Conservation (phyloP, 64 coral and sea anemone species). For the Catalaphyllia jardinei region DNA sequence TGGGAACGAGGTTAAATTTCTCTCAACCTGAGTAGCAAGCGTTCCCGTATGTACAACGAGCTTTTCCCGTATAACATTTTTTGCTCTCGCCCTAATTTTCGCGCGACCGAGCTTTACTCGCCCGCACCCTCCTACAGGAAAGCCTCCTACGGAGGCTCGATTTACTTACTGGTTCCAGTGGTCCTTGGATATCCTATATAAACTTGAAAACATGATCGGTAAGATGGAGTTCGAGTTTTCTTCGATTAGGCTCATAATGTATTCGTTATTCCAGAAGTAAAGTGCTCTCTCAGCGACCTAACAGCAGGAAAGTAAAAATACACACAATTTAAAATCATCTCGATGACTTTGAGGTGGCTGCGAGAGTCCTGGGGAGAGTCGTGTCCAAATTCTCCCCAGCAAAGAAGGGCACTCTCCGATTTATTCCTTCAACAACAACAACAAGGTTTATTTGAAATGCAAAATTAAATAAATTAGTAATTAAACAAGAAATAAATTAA, state of each 20-base stretch:
- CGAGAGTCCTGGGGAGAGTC: neutral
- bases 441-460: no score
- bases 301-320: neutral
- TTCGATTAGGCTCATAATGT: conserved; percentile 99
- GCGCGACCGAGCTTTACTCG: no score
- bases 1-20: no score
- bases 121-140: neutral
- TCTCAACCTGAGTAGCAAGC: no score
- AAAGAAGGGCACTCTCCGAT: no score
- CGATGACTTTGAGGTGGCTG: neutral
- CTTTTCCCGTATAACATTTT: no score
- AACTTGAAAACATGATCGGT: conserved; percentile 98
- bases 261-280: conserved; percentile 99
- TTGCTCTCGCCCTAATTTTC: no score
- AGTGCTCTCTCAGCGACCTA: conserved; percentile 96
- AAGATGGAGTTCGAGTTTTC: conserved; percentile 95
- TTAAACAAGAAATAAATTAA: no score
- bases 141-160: neutral
- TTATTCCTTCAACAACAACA: neutral
- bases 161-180: conserved; percentile 99
- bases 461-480: no score
- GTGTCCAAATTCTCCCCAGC: neutral
- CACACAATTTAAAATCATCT: no score
- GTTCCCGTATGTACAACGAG: no score
- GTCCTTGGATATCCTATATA: conserved; percentile 99